Evolutionary conservation across 2,797 vertebrate species (phyloP).

Genomic region (Paramormyrops hopkinsi): DNA sequence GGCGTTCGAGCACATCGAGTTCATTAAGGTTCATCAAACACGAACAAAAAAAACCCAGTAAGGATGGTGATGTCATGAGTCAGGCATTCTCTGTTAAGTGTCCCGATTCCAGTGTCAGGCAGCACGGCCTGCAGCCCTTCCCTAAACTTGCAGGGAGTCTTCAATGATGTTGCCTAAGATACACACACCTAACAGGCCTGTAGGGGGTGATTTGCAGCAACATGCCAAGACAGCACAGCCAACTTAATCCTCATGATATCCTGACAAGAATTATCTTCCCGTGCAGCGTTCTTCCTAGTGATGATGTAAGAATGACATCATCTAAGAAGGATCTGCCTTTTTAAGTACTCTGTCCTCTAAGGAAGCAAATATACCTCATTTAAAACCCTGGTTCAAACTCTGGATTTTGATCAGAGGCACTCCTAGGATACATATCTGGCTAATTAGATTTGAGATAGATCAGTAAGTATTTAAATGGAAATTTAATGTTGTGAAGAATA

Average conservation of each 20-base stretch:
- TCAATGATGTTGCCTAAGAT: not conserved
- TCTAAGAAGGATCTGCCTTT: not conserved
- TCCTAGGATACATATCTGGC: not conserved
- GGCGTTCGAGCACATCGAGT: not conserved
- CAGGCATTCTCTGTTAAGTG: not conserved
- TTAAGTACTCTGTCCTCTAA: not conserved
- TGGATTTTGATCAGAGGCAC: not conserved
- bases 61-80: not conserved
- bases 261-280: not conserved
- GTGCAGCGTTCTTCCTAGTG: not conserved
- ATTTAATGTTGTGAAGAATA: not conserved
- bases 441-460: not conserved
- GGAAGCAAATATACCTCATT: not conserved
- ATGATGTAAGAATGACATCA: not conserved
- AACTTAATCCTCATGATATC: constrained; percentile 6
- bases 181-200: not conserved
- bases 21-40: not conserved
- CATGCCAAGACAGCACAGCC: not conserved
- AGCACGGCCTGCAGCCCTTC: not conserved
- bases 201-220: not conserved
- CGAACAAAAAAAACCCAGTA: not conserved
- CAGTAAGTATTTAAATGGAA: not conserved
- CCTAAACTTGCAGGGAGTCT: not conserved
- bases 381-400: not conserved
- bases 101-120: not conserved